Conservation (phyloP, 2,113 vertebrate species). For the Caloenas nicobarica region DNA sequence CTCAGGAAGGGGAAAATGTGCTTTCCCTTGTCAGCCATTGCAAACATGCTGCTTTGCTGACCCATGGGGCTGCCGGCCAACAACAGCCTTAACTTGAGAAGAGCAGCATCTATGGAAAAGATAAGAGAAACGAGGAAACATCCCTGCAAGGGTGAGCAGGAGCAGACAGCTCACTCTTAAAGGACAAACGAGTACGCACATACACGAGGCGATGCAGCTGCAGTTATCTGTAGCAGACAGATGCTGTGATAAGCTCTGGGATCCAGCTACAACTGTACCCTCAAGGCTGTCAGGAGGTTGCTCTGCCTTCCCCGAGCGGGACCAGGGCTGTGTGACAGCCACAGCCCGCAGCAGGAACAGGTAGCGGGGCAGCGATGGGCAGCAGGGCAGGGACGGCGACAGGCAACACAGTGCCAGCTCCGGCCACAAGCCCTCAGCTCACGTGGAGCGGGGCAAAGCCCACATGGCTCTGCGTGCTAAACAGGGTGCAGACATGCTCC, state of each 20-base stretch:
- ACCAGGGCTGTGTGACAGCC: background rate
- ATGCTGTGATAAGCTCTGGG: background rate
- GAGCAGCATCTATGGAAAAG: background rate
- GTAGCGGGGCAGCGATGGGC: background rate
- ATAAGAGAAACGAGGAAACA: accelerated
- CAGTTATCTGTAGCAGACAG: background rate
- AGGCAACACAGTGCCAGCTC: background rate
- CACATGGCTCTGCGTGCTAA: background rate
- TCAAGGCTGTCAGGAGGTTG: background rate
- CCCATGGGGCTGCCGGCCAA: background rate
- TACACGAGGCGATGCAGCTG: accelerated
- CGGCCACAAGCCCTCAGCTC: background rate
- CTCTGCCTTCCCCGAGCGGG: background rate
- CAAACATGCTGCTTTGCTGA: background rate
- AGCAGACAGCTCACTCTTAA: background rate
- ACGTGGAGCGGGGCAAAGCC: accelerated
- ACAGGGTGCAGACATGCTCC: accelerated
- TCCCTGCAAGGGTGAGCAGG: background rate
- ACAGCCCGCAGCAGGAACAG: background rate
- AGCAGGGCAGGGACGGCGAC: background rate
- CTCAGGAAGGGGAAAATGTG: accelerated
- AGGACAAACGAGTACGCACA: accelerated
- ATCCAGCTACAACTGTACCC: accelerated
- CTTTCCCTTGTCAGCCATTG: accelerated
- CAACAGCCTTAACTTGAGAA: background rate